Percentiles rank a stretch among this genome's conserved stretches.
Conservation (phyloP, 2,797 vertebrate species). For the Rhynchotus rufescens region DNA sequence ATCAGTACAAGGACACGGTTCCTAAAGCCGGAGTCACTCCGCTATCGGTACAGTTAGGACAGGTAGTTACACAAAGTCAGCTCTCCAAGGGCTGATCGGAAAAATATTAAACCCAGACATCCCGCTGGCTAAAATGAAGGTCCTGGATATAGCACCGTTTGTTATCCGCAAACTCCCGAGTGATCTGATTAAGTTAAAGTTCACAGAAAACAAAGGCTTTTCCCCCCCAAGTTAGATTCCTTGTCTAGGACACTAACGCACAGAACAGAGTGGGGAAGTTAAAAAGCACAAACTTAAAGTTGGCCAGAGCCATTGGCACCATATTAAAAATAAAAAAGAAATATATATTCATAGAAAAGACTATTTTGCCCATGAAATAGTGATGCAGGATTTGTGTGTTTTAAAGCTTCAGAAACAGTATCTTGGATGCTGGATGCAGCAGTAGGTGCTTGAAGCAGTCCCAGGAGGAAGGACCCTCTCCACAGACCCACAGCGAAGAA, state of each 20-base stretch:
- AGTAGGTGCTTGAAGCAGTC: conserved; percentile 62
- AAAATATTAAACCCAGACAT: conserved; percentile 39
- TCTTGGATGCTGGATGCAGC: conserved; percentile 36
- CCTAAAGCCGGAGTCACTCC: conserved; percentile 67
- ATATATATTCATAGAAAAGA: conserved; percentile 68
- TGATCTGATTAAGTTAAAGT: not conserved
- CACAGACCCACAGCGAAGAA: conserved; percentile 58
- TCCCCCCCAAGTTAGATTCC: not conserved
- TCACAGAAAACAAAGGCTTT: conserved; percentile 6
- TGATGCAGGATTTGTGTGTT: conserved; percentile 12
- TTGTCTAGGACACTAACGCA: conserved; percentile 26
- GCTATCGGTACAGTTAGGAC: conserved; percentile 40
- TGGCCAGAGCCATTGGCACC: conserved; percentile 46
- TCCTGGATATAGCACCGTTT: not conserved
- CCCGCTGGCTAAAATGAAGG: conserved; percentile 18
- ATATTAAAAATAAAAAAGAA: conserved; percentile 66
- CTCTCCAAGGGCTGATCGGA: not conserved
- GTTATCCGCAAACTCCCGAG: conserved; percentile 2
- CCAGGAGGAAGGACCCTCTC: conserved; percentile 38
- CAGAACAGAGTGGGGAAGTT: conserved; percentile 24
- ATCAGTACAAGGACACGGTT: conserved; percentile 73
- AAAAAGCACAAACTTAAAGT: conserved; percentile 59
- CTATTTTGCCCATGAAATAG: conserved; percentile 50
- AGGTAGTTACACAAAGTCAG: conserved; percentile 32
- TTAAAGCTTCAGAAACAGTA: conserved; percentile 71